Conservation (phyloP, 2,797 vertebrate genomes). For the Kryptopterus vitreolus region DNA sequence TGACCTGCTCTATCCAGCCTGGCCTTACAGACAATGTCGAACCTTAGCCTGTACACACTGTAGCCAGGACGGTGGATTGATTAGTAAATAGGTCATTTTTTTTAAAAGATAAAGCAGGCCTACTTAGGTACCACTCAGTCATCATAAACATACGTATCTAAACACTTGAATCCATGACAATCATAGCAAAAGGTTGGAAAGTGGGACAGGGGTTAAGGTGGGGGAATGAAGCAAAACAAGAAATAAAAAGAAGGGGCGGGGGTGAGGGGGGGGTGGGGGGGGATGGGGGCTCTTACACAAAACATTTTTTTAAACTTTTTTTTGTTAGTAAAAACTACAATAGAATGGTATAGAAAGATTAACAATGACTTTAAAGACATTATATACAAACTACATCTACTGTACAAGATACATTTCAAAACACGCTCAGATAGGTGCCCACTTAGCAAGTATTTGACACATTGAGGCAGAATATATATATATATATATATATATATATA, state of each 20-base stretch:
- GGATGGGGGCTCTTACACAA: constrained; percentile 50
- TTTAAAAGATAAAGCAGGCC: constrained; percentile 38
- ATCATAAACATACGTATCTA: constrained; percentile 54
- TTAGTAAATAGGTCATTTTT: constrained; percentile 50
- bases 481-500: constrained; percentile 8
- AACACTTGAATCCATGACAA: constrained; percentile 64
- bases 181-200: constrained; percentile 63
- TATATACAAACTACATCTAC: constrained; percentile 79
- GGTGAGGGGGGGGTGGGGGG: too few relatives aligned
- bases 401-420: constrained; percentile 69
- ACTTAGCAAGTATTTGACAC: constrained; percentile 55
- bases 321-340: constrained; percentile 77
- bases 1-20: constrained; percentile 46
- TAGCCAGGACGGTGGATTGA: constrained; percentile 32
- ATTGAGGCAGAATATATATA: constrained; percentile 52
- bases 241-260: constrained; percentile 3
- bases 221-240: background rate
- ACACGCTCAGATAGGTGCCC: constrained; percentile 55
- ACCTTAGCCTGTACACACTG: constrained; percentile 16
- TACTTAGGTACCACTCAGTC: constrained; percentile 16
- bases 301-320: constrained; percentile 64
- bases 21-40: constrained; percentile 43
- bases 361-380: constrained; percentile 72
- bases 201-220: background rate
- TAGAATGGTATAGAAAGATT: constrained; percentile 75